Evolutionary conservation across 2,888 invertebrate genomes (phyloP), one percentile per base, ranked within the genome.

Genomic region (Protodeltote pygarga): DNA sequence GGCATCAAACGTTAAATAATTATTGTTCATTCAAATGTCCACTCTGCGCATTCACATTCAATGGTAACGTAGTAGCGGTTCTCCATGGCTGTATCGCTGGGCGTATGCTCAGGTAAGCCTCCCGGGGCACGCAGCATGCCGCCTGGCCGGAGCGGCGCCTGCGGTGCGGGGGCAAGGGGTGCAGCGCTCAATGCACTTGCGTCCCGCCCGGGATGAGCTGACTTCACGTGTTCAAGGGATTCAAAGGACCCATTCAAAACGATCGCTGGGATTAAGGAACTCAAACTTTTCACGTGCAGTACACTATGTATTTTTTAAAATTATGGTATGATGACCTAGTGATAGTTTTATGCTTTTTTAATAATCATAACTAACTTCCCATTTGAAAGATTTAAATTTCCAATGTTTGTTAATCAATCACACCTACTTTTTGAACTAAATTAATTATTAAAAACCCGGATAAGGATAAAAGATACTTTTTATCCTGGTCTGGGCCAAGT

Each of bases 51-150:
- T 31, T 20, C 73, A 66, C 39, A 79, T 78, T 75, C 66, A 46
- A 66, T 87, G 84, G 9, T 38, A 38, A 57, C 59, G 73, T 79
- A 77, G 81, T 87, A 85, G 86, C 83, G 82, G 85, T 80, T 83
- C 74, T 72, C 71, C 52, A 75, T 83, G 85, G 81, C 83, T 82
- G 74, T 71, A 77, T 71, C 71, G 72, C 59, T 63, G 73, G 75
- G 77, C 77, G 69, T 53, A 57, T 65, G 76, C 77, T 84, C 88
- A 88, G 89, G 88, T 88, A 88, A 87, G 81, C 87, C 87, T 88
- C 71, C 79, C 67, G 65, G 68, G n/a, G 64, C 66, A 52, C 44
- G 51, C 24, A 64, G 60, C 55, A 39, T 29, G 52, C 64, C 65
- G 61, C 51, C 39, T 42, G 61, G 48, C 51, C 47, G 52, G 58